These are phyloP conservation scores for Hipposideros larvatus DNA, from an alignment of 2,797 vertebrate species.

Conservation along the genomic window DNA sequence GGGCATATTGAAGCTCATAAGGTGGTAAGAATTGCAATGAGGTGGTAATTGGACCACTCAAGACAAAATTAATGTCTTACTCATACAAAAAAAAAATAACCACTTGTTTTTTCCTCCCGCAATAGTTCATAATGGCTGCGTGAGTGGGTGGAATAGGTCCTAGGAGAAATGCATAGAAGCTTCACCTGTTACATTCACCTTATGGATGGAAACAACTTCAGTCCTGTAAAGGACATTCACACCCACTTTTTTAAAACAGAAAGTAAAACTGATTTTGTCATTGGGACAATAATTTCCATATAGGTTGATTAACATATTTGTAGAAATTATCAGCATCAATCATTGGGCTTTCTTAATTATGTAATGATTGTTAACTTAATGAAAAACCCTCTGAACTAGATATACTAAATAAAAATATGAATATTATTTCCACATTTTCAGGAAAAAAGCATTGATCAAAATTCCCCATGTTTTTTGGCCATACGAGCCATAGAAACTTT, in stretches of 20 bases:
- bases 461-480: not conserved
- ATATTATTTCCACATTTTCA: not conserved
- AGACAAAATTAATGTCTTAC: not conserved
- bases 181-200: not conserved
- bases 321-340: not conserved
- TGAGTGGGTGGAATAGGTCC: not conserved
- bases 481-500: not conserved
- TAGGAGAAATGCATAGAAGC: not conserved
- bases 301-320: not conserved
- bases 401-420: not conserved
- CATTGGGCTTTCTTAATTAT: not conserved
- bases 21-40: not conserved
- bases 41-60: not conserved
- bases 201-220: not conserved
- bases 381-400: not conserved
- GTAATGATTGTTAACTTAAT: not conserved
- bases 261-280: not conserved
- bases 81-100: not conserved
- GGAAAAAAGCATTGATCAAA: not conserved
- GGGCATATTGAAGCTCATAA: not conserved
- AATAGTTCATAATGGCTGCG: not conserved
- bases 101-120: not conserved
- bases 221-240: not conserved
- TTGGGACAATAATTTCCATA: not conserved
- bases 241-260: not conserved